A percentile compares a stretch with the other conserved stretches of the same genome.
These are phyloP conservation scores for Meghimatium bilineatum DNA, from an alignment of 2,888 invertebrate genomes.

Conservation along the genomic window DNA sequence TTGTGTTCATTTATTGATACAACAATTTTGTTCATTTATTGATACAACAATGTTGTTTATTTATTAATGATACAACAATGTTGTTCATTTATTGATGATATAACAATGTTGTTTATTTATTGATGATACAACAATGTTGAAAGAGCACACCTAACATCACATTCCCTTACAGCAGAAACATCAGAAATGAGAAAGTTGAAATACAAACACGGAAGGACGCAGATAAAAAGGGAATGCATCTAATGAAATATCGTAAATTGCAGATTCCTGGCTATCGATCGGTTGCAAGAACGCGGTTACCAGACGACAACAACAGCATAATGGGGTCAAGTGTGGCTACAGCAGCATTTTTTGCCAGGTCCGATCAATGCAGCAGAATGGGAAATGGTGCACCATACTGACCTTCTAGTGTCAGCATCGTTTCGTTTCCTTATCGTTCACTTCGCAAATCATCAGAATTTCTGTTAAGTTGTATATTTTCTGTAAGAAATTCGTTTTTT, in stretches of 20 bases:
- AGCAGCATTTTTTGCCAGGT: neutral
- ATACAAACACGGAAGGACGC: neutral
- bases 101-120: no score
- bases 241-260: slow-evolving; percentile 22
- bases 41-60: no score
- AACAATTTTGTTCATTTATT: no score
- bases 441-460: neutral
- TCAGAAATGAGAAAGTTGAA: no score
- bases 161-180: no score
- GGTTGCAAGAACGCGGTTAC: slow-evolving; percentile 4
- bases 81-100: no score
- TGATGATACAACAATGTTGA: no score
- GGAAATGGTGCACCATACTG: slow-evolving; percentile 2
- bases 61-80: no score
- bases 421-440: neutral
- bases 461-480: neutral
- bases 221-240: neutral
- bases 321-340: slow-evolving; percentile 21
- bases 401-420: neutral
- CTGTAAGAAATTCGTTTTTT: neutral
- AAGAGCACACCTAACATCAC: no score
- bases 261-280: neutral
- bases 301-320: neutral
- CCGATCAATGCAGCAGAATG: slow-evolving; percentile 18
- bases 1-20: no score